A percentile compares a stretch with the other conserved stretches of the same genome.
phyloP scores from a whole-genome alignment of 2,113 vertebrate species.

The Haplochromis burtoni region DNA sequence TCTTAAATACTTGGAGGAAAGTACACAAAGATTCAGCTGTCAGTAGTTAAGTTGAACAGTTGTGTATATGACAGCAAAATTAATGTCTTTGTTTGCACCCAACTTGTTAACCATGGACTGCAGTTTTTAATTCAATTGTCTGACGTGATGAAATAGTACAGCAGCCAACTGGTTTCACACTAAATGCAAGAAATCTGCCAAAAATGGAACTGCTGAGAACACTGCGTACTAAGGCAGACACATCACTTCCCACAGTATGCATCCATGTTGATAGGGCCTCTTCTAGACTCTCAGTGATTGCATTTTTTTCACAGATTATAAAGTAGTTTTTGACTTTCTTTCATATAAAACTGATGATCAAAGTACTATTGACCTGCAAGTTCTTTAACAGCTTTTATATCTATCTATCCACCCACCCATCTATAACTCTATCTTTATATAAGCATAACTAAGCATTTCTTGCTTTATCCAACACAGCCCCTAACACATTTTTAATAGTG shows the following conservation, averaged over 20 bases:
- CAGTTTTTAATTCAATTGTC: neutral
- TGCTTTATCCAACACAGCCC: neutral
- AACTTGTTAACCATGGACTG: neutral
- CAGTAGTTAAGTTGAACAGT: neutral
- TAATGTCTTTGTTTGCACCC: neutral
- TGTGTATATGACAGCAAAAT: accelerated
- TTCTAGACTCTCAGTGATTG: neutral
- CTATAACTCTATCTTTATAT: neutral
- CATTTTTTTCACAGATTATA: neutral
- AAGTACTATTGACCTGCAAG: neutral
- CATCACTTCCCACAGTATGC: neutral
- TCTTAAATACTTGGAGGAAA: neutral
- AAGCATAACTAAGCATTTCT: neutral
- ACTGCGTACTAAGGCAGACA: neutral
- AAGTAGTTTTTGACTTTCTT: neutral
- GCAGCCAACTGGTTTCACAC: neutral
- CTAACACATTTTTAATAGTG: neutral
- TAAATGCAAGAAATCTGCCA: neutral
- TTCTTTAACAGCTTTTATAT: neutral
- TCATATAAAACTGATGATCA: neutral
- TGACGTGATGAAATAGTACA: neutral
- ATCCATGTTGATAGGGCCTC: neutral
- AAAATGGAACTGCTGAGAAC: neutral
- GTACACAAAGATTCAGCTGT: constrained; percentile 23
- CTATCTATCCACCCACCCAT: neutral